These are phyloP conservation scores for Lasius fuliginosus DNA, from an alignment of 2,888 invertebrate genomes.

Conservation along the genomic window DNA sequence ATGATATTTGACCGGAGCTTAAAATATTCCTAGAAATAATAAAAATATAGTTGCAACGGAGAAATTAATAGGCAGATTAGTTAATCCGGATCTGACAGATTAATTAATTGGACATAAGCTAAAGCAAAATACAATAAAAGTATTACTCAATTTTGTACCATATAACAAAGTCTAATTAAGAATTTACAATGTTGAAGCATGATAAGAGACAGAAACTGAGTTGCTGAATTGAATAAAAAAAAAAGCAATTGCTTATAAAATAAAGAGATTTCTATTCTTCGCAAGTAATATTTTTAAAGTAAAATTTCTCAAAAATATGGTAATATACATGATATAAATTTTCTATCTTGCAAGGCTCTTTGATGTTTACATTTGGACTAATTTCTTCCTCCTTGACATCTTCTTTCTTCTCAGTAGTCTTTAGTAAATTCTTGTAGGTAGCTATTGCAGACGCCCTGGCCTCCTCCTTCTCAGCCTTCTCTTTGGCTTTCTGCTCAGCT, in stretches of 20 bases:
- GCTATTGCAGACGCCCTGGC: slow-evolving; percentile 86
- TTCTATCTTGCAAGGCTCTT: not conserved
- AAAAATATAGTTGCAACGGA: not conserved
- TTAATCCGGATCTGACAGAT: too few species aligned
- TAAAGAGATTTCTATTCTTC: not conserved
- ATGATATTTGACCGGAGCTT: slow-evolving; percentile 94
- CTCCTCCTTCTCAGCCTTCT: slow-evolving; percentile 92
- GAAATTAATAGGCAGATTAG: not conserved
- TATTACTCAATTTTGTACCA: not conserved
- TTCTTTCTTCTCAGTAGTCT: slow-evolving; percentile 70
- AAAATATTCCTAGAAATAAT: slow-evolving; percentile 91
- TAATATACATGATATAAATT: not conserved
- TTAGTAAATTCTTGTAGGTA: slow-evolving; percentile 76
- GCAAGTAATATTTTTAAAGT: not conserved
- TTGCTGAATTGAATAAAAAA: not conserved
- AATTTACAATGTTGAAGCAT: not conserved
- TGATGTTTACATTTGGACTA: slow-evolving; percentile 92
- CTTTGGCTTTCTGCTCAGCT: slow-evolving; percentile 97
- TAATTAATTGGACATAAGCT: not conserved
- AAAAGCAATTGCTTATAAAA: not conserved
- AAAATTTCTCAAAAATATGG: not conserved
- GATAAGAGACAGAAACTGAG: not conserved
- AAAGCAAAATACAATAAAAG: not conserved
- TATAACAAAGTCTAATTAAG: not conserved
- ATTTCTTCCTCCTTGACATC: slow-evolving; percentile 91